Evolutionary conservation across 92 coral and sea anemone species (phyloP).

Genomic region (Porites lobata): DNA sequence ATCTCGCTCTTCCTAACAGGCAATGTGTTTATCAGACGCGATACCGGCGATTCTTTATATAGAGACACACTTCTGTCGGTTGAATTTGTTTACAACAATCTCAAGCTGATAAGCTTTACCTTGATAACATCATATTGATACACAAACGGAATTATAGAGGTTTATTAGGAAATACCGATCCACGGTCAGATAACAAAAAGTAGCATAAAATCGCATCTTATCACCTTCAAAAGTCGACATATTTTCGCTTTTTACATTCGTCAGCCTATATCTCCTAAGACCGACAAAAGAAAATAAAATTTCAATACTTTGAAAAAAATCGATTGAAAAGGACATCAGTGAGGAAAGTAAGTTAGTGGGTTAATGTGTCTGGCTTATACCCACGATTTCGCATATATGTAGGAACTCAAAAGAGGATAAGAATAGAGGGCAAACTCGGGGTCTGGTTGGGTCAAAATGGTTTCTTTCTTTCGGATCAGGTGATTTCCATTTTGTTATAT

Average conservation of each 20-base stretch:
- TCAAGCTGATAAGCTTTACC: neutral
- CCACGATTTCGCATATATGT: too few species aligned
- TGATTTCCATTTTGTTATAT: too few species aligned
- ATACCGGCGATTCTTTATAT: conserved; percentile 15
- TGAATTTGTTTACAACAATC: conserved; percentile 27
- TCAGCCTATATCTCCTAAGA: too few species aligned
- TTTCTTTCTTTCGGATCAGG: too few species aligned
- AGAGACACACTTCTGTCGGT: conserved; percentile 28
- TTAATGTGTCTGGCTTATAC: too few species aligned
- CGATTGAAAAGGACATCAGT: too few species aligned
- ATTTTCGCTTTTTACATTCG: neutral
- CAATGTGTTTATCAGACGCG: conserved; percentile 52
- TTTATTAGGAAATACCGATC: conserved; percentile 8
- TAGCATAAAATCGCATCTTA: neutral
- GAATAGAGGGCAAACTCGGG: too few species aligned
- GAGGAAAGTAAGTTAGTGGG: too few species aligned
- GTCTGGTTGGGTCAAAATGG: too few species aligned
- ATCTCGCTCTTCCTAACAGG: conserved; percentile 7
- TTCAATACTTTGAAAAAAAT: too few species aligned
- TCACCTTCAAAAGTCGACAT: neutral
- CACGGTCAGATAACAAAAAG: conserved; percentile 8
- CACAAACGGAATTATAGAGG: conserved; percentile 24
- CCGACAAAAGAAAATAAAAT: too few species aligned
- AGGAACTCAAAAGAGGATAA: too few species aligned
- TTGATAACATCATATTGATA: conserved; percentile 13